A percentile compares a stretch with the other conserved stretches of the same genome.
phyloP scores from a whole-genome alignment of 2,113 vertebrate species.

The Oryzias woworae region DNA sequence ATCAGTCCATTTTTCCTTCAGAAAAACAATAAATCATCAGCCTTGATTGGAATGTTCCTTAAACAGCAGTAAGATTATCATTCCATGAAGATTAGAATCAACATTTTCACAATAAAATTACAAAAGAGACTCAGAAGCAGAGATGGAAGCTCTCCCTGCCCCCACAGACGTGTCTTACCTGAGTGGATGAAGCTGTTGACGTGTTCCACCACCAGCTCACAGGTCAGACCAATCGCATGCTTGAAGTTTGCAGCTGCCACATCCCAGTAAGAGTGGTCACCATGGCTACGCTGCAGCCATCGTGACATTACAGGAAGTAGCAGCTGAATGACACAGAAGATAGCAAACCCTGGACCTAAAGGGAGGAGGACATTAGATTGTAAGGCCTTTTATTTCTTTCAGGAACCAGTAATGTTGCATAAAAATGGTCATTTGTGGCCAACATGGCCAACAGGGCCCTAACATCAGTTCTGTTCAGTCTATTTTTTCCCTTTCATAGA shows the following conservation, averaged over 20 bases:
- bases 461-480: too few species aligned
- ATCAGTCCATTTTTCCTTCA: too few species aligned
- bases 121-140: too few species aligned
- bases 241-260: slow-evolving; percentile 94
- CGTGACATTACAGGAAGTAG: slow-evolving; percentile 96
- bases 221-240: slow-evolving; percentile 94
- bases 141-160: too few species aligned
- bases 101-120: too few species aligned
- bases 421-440: too few species aligned
- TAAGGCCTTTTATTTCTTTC: too few species aligned
- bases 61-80: too few species aligned
- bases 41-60: neutral
- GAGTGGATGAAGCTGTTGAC: slow-evolving; percentile 93
- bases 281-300: slow-evolving; percentile 93
- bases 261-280: slow-evolving; percentile 96
- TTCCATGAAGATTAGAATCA: too few species aligned
- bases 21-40: neutral
- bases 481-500: too few species aligned
- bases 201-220: slow-evolving; percentile 96
- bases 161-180: slow-evolving; percentile 57
- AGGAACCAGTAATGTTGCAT: too few species aligned
- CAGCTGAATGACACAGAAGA: slow-evolving; percentile 94
- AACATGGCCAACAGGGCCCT: too few species aligned
- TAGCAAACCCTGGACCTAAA: slow-evolving; percentile 93
- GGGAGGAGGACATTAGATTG: neutral